Evolutionary conservation across 1,140 invertebrate genomes (phyloP).

Genomic region (Trachymyrmex septentrionalis): DNA sequence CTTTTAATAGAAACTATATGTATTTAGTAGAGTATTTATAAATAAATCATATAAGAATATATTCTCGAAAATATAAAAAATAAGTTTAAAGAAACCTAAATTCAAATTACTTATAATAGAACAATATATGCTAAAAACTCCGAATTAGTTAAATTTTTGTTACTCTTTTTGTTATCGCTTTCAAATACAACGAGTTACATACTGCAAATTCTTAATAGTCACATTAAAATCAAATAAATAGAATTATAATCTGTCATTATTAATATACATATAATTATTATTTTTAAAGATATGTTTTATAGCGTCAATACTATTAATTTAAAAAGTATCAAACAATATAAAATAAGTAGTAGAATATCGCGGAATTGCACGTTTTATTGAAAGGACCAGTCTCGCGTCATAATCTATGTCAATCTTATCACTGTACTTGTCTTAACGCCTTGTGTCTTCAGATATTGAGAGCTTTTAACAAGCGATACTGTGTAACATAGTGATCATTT

Average conservation of each 20-base stretch:
- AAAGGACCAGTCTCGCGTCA: too few species aligned
- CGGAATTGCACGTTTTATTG: not conserved
- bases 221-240: not conserved
- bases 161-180: not conserved
- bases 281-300: constrained; percentile 2
- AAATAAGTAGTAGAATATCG: not conserved
- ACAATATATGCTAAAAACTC: not conserved
- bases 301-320: not conserved
- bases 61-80: not conserved
- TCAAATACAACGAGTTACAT: not conserved
- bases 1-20: not conserved
- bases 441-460: too few species aligned
- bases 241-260: not conserved
- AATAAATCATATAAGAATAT: not conserved
- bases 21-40: not conserved
- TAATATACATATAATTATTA: not conserved
- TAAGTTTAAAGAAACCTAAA: not conserved
- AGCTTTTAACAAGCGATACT: too few species aligned
- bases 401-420: too few species aligned
- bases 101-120: not conserved
- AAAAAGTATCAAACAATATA: not conserved
- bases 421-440: too few species aligned
- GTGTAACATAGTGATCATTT: too few species aligned
- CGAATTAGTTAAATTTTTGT: constrained; percentile 3
- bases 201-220: not conserved